Evolutionary conservation across 2,888 invertebrate species (phyloP).

Genomic region (Hirtodrosophila confusa): DNA sequence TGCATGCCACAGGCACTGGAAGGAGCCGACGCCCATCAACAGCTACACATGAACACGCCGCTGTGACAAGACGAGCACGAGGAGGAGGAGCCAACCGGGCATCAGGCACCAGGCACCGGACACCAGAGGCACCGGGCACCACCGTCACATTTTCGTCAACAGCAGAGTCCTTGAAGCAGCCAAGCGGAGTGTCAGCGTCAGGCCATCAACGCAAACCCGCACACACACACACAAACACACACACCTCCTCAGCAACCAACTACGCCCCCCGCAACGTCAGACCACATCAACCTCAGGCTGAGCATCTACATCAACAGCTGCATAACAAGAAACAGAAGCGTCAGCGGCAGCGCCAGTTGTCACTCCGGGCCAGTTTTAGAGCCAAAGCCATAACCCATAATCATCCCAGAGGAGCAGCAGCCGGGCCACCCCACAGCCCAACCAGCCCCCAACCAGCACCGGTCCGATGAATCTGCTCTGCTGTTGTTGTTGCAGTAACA

Average conservation of each 20-base stretch:
- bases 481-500: slow-evolving; percentile 84
- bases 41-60: slow-evolving; percentile 74
- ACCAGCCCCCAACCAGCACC: slow-evolving; percentile 8
- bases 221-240: slow-evolving; percentile 3
- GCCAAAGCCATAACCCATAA: slow-evolving; percentile 18
- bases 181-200: slow-evolving; percentile 63
- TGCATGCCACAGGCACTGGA: slow-evolving; percentile 62
- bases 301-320: slow-evolving; percentile 13
- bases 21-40: slow-evolving; percentile 40
- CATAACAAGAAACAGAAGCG: slow-evolving; percentile 12
- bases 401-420: not conserved
- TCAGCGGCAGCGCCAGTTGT: slow-evolving; percentile 21
- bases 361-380: slow-evolving; percentile 19
- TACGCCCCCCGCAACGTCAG: not conserved
- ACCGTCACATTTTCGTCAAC: slow-evolving; percentile 66
- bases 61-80: slow-evolving; percentile 54
- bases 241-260: slow-evolving; percentile 15
- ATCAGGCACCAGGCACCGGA: slow-evolving; percentile 4
- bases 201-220: slow-evolving; percentile 38
- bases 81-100: slow-evolving; percentile 2
- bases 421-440: not conserved
- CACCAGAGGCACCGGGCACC: slow-evolving; percentile 5
- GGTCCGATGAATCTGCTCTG: slow-evolving; percentile 84
- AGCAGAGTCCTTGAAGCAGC: slow-evolving; percentile 29
- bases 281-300: too few species aligned